These are phyloP conservation scores for Norana najaformis DNA, from an alignment of 2,888 invertebrate species.

Conservation along the genomic window DNA sequence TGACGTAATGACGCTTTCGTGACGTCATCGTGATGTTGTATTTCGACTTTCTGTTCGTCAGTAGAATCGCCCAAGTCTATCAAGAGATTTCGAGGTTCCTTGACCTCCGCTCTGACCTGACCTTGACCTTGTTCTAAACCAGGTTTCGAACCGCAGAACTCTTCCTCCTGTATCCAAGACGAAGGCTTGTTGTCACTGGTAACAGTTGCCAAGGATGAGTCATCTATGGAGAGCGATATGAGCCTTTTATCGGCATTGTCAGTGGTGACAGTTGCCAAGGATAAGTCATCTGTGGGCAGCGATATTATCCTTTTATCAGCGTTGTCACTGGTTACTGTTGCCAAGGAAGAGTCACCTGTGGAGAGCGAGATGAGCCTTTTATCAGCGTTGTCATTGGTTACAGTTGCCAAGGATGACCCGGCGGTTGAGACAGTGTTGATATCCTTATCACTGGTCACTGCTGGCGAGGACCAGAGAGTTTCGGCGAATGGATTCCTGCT, in stretches of 20 bases:
- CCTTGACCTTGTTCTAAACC: neutral
- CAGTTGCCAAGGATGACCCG: neutral
- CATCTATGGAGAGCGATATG: no score
- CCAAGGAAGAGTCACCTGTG: neutral
- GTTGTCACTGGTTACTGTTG: neutral
- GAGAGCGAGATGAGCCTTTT: neutral
- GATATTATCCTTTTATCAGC: neutral
- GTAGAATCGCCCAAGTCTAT: slow-evolving; percentile 2
- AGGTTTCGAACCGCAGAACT: neutral
- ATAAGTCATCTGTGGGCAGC: neutral
- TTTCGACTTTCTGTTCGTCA: neutral
- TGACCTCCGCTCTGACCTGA: neutral
- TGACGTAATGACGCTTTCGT: neutral
- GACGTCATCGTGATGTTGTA: neutral
- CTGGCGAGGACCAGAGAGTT: neutral
- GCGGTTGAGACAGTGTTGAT: neutral
- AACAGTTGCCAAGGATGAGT: neutral
- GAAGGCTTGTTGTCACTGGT: neutral
- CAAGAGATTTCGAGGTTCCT: neutral
- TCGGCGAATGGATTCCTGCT: neutral
- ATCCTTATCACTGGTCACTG: neutral
- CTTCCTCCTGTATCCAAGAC: neutral
- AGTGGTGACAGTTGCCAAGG: neutral
- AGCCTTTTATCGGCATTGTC: no score
- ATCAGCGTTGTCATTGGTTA: neutral